Evolutionary conservation across 2,888 invertebrate species (phyloP), one percentile per base, ranked within the genome.

Genomic region (Julus scandinavius): DNA sequence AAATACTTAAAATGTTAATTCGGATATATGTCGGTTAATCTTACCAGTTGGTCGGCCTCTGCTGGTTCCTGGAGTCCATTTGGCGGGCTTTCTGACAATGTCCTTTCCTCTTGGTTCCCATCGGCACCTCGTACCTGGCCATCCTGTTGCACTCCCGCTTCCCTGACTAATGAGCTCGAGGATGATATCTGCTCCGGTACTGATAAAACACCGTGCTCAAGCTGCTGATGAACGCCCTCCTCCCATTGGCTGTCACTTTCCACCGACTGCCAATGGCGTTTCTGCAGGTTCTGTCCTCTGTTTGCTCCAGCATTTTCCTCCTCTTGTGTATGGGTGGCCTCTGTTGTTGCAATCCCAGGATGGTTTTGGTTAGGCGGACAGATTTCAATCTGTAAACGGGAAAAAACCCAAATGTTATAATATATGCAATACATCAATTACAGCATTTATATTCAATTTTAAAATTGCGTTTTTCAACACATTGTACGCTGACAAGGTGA

Each of bases 161-260:
- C 20, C 63, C 20, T 63, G 63, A 63, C 63, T 63, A 63, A 63
- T 63, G 63, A 63, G 63, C 20, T n/a, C 7, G 63, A 63, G n/a
- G 63, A 63, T 63, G 63, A 63, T 63, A n/a, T 6, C 20, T 63
- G 63, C n/a, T 3, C n/a, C 20, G 63, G n/a, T 63, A 63, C 63
- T 63, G 63, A 63, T 63, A 63, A n/a, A 20, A 63, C 63, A 63
- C 63, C 20, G 9, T n/a, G 63, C 20, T 20, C 20, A 7, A n/a
- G n/a, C 63, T n/a, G 63, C 63, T 63, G 20, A 17, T 63, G 6
- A 63, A 9, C 5, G 63, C n/a, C 9, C 63, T 63, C 63, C 9
- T n/a, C 63, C 20, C n/a, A 63, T 63, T 63, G 63, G 63, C 63
- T 63, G 63, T 7, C 63, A n/a, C 20, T n/a, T 63, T n/a, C 63